phyloP scores from a whole-genome alignment of 2,113 vertebrate species.

The Ranitomeya variabilis region DNA sequence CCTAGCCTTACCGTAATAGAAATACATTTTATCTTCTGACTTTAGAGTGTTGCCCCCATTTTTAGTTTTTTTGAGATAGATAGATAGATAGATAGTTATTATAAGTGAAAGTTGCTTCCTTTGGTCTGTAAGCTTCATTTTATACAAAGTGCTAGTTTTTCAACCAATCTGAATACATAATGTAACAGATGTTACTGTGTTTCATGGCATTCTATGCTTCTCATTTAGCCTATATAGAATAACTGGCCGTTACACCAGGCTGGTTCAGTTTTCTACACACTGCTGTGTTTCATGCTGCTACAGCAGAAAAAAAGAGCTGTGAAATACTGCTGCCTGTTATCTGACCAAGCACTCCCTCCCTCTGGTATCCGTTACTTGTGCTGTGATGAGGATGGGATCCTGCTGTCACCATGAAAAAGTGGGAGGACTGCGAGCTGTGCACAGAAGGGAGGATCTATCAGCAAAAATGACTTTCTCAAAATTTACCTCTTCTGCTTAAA shows the following conservation, averaged over 20 bases:
- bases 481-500: conserved; percentile 6
- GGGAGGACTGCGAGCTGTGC: conserved; percentile 42
- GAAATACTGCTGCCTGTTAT: conserved; percentile 40
- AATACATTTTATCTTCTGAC: no score
- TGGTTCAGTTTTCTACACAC: conserved; percentile 19
- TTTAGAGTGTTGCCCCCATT: no score
- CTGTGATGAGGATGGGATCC: conserved; percentile 38
- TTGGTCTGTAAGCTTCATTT: background rate
- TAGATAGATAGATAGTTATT: background rate
- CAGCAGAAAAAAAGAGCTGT: conserved; percentile 45
- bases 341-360: conserved; percentile 47
- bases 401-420: conserved; percentile 38
- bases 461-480: conserved; percentile 18
- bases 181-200: conserved; percentile 5
- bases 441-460: conserved; percentile 40
- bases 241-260: background rate
- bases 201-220: conserved; percentile 11
- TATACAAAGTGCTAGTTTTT: background rate
- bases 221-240: conserved; percentile 7
- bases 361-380: conserved; percentile 2
- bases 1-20: no score
- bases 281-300: conserved; percentile 46
- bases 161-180: background rate
- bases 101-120: background rate
- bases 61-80: background rate